These are phyloP conservation scores for Epizoanthus rinbou DNA, from an alignment of 92 coral and sea anemone species.

Conservation along the genomic window DNA sequence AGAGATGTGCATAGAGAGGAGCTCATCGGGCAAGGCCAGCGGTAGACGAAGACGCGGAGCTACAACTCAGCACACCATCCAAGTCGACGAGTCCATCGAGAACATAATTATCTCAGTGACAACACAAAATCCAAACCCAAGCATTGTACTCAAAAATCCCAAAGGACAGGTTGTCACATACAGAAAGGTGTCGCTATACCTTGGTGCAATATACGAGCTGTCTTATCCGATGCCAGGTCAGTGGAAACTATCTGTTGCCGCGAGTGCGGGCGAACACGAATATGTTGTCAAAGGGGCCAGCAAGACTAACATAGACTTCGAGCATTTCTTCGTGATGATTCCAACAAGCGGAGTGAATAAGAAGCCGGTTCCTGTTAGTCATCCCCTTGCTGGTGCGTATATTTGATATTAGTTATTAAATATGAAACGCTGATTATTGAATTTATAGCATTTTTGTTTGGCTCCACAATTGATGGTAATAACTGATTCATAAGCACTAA, in stretches of 20 bases:
- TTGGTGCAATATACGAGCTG: slow-evolving; percentile 67
- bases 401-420: too few species aligned
- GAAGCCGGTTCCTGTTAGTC: slow-evolving; percentile 63
- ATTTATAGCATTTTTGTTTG: too few species aligned
- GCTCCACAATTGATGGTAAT: too few species aligned
- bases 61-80: slow-evolving; percentile 27
- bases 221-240: slow-evolving; percentile 63
- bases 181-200: slow-evolving; percentile 42
- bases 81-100: slow-evolving; percentile 75
- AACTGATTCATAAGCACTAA: too few species aligned
- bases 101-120: slow-evolving; percentile 65
- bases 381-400: slow-evolving; percentile 71
- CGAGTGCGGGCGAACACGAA: slow-evolving; percentile 67
- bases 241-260: slow-evolving; percentile 65
- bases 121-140: slow-evolving; percentile 47
- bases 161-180: slow-evolving; percentile 26
- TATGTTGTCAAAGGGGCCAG: slow-evolving; percentile 75
- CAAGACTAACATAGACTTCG: slow-evolving; percentile 81
- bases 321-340: slow-evolving; percentile 71
- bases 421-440: too few species aligned
- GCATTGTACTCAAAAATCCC: slow-evolving; percentile 61
- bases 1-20: slow-evolving; percentile 43
- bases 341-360: slow-evolving; percentile 51
- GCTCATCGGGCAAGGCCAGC: slow-evolving; percentile 19
- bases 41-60: slow-evolving; percentile 44